Base-by-base conservation (phyloP, 1,140 invertebrate genomes). In the Drosophila arizonae region DNA sequence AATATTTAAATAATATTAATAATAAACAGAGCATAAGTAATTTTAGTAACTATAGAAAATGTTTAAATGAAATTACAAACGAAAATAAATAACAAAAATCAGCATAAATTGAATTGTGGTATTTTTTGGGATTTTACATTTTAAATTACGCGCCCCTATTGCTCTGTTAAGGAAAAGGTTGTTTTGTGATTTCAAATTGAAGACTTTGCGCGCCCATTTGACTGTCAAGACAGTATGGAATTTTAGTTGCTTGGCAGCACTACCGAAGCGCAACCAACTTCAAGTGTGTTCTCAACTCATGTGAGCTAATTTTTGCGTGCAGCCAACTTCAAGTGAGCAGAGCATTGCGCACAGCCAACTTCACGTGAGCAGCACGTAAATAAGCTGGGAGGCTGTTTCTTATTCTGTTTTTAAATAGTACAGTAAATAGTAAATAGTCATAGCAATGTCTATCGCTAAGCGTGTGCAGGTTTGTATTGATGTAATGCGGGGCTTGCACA, bases 41-140 rank as follows among this genome's bases (percentile, higher is more conserved):
- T 87, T 90, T 90, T 90, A 90, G 89, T 90, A 90, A 91, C 84
- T 90, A 90, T 90, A 90, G 89, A 90, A 90, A 90, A 90, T 90
- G 90, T 90, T 90, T 90, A 81, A 90, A 90, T 90, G 82, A 87
- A 90, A 85, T 85, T 90, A 87, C 76, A 85, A 88, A 90, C 81
- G 70, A 87, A 90, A 90, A 81, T 89, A 88, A 90, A 90, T 76
- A 85, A 74, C 69, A 78, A 74, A 75, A 72, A 70, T 65, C 56
- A 81, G 71, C 57, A 52, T 65, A 24, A 45, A 13, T 24, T 24
- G 6, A 46, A 0, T 41, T 26, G 62, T 64, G 0, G 0, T 1
- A n/a, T 30, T 48, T 30, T 24, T 15, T 33, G 21, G 2, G 8
- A 15, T 41, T 58, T 72, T 0, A 3, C 56, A 52, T 21, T 15